Evolutionary conservation across 2,797 vertebrate species (phyloP), one percentile per base, ranked within the genome.

Genomic region (Lepidocolaptes lacrymiger): DNA sequence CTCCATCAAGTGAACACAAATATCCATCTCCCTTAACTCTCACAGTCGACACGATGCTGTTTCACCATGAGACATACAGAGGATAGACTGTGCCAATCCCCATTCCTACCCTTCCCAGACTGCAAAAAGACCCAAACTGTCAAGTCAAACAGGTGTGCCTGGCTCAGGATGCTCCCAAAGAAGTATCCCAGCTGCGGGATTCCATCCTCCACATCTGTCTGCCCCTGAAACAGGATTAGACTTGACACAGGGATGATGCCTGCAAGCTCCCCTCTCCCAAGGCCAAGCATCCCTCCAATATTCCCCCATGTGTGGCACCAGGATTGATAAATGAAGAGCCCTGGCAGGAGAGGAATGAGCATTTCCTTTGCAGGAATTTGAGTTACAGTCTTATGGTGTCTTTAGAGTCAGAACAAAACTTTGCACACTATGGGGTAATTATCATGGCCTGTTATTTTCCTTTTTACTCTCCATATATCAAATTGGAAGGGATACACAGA

Each of bases 401-500:
- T 75, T 78, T 16, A 44, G 64, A 83, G 46, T 11, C 0, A 1
- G 89, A 73, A 77, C 84, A 88, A 43, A 87, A 91, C 89, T 88
- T 88, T 59, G 59, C 59, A 0, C 84, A 0, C 84, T 27, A 88
- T 77, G 89, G 89, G 68, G 82, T 80, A 84, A 93, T 91, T 90
- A 94, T 17, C 88, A 81, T 0, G n/a, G 80, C 10, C 75, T 81
- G 55, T 76, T 95, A 87, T 85, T 87, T 90, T 75, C 88, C 77
- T 79, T 77, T 91, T 93, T 81, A 73, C 63, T 91, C 74, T 68
- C 71, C 67, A 49, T 64, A 26, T 54, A 95, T 79, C 83, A 93
- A 91, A 93, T 59, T 56, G 88, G 85, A 84, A 91, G 79, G 89
- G 48, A 59, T 22, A 54, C 56, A 83, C 54, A 78, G 62, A 85